Evolutionary conservation across 2,888 invertebrate species (phyloP).

Genomic region (Sphaerophoria rueppellii): DNA sequence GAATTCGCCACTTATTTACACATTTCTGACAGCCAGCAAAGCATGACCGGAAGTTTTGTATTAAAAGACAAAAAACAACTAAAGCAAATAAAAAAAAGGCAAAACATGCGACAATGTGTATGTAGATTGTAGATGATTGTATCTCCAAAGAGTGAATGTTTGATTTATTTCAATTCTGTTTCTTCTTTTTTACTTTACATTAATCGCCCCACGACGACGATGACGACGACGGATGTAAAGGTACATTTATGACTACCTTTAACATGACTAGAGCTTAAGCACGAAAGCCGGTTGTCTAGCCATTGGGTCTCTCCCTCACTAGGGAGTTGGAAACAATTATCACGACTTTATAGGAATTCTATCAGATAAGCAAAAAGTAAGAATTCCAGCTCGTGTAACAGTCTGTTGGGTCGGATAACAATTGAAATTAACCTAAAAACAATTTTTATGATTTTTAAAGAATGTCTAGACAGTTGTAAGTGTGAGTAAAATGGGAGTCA

Average conservation of each 20-base stretch:
- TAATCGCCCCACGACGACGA: not conserved
- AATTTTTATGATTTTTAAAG: not conserved
- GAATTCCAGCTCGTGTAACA: not conserved
- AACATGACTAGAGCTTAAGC: slow-evolving; percentile 1
- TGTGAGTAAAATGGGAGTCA: too few species aligned
- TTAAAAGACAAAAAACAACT: slow-evolving; percentile 5
- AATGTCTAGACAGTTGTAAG: too few species aligned
- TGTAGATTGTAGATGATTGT: not conserved
- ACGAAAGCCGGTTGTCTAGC: slow-evolving; percentile 14
- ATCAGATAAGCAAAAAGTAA: slow-evolving; percentile 11
- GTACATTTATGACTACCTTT: not conserved
- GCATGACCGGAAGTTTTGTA: slow-evolving; percentile 63
- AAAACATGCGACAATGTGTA: slow-evolving; percentile 18
- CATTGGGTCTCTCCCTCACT: slow-evolving; percentile 6
- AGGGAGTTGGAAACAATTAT: slow-evolving; percentile 11
- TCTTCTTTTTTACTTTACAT: not conserved
- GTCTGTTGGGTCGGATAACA: slow-evolving; percentile 7
- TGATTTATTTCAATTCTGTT: slow-evolving; percentile 25
- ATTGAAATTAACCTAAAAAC: slow-evolving; percentile 15
- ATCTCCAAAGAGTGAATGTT: not conserved
- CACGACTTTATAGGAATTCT: slow-evolving; percentile 13
- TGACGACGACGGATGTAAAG: not conserved
- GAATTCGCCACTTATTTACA: slow-evolving; percentile 50
- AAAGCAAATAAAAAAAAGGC: not conserved
- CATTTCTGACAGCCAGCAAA: slow-evolving; percentile 48